Conservation (phyloP, 1,140 invertebrate species). For the Drosophila pseudoobscura region DNA sequence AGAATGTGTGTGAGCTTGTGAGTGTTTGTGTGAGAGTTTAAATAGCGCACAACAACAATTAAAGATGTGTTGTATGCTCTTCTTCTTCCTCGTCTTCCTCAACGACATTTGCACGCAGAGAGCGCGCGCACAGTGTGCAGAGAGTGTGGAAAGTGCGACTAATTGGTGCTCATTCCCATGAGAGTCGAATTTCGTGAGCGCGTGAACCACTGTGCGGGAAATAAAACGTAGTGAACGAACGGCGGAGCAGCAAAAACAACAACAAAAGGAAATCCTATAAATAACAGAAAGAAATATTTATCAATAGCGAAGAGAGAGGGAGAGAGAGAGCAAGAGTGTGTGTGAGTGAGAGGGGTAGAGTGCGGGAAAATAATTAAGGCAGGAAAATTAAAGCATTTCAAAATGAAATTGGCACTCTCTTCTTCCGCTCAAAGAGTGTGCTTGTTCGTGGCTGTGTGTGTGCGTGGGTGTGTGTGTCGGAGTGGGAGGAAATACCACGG, state of each 20-base stretch:
- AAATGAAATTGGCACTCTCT: slow-evolving; percentile 21
- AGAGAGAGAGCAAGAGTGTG: slow-evolving; percentile 8
- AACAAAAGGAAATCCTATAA: slow-evolving; percentile 68
- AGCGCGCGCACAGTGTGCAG: slow-evolving; percentile 51
- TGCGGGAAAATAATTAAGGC: slow-evolving; percentile 52
- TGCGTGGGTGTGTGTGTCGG: too few species aligned
- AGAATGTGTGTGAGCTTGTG: slow-evolving; percentile 10
- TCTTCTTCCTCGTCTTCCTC: slow-evolving; percentile 40
- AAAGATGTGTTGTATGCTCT: slow-evolving; percentile 68
- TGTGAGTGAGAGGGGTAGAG: slow-evolving; percentile 2
- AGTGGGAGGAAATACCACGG: too few species aligned
- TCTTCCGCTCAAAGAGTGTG: not conserved
- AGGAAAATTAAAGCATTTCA: slow-evolving; percentile 38
- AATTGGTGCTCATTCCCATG: not conserved
- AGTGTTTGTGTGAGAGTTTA: slow-evolving; percentile 36
- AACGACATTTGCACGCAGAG: slow-evolving; percentile 67
- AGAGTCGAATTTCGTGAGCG: not conserved
- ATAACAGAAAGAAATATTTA: slow-evolving; percentile 69
- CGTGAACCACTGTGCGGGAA: slow-evolving; percentile 54
- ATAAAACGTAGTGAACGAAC: slow-evolving; percentile 65
- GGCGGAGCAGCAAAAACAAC: slow-evolving; percentile 32
- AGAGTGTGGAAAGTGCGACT: slow-evolving; percentile 5
- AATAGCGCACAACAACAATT: slow-evolving; percentile 62
- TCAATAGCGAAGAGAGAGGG: slow-evolving; percentile 46
- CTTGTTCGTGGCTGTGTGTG: too few species aligned